phyloP scores from a whole-genome alignment of 2,797 vertebrate genomes.

The Hephaestus fuliginosus region DNA sequence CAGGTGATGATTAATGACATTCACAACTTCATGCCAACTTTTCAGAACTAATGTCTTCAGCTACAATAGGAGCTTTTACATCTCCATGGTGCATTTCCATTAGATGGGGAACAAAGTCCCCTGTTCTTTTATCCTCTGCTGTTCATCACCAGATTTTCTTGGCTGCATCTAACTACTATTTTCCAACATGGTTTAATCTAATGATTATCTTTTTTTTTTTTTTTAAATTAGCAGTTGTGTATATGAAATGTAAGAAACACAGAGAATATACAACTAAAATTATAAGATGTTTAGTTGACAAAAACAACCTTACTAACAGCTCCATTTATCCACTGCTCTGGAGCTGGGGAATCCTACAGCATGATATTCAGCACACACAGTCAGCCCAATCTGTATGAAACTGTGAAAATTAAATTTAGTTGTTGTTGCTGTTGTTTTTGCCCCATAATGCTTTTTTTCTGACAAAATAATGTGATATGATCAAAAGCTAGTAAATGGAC shows the following conservation, averaged over 20 bases:
- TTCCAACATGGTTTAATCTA: neutral
- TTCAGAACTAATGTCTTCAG: slow-evolving; percentile 13
- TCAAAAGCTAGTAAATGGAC: neutral
- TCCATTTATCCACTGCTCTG: neutral
- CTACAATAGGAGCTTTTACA: neutral
- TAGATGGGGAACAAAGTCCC: neutral
- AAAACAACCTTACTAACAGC: neutral
- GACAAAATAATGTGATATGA: neutral
- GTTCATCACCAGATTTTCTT: neutral
- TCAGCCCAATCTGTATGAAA: neutral
- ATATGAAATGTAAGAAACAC: neutral
- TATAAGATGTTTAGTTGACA: neutral
- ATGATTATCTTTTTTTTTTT: neutral
- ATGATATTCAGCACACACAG: neutral
- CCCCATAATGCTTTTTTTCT: neutral
- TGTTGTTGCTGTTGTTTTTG: neutral
- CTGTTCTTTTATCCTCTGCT: neutral
- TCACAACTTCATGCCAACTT: slow-evolving; percentile 43
- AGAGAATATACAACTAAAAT: neutral
- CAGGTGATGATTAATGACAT: slow-evolving; percentile 63
- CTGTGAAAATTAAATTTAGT: neutral
- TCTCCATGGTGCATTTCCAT: neutral
- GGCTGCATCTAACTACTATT: neutral
- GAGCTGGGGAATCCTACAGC: neutral
- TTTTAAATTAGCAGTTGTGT: neutral